Evolutionary conservation across 2,797 vertebrate genomes (phyloP), one percentile per base, ranked within the genome.

Genomic region (Argya squamiceps): DNA sequence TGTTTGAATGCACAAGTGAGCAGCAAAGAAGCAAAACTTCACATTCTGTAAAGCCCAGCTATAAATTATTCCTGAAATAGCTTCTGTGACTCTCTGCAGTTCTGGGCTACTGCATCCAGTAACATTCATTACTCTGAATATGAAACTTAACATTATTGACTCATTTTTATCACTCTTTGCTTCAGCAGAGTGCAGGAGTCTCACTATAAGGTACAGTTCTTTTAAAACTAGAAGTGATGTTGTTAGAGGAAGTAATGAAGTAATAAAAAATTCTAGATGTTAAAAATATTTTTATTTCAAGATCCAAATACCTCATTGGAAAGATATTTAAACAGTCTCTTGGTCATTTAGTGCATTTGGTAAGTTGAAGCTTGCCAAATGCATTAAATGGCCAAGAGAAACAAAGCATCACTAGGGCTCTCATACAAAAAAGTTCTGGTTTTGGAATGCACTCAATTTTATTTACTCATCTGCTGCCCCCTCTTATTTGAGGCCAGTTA

Each of bases 301-400:
- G 80, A 71, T 63, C 34, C 53, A 88, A 67, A 89, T 92, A 95
- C 67, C 59, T 97, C 89, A 97, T 16, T 87, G 96, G 83, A 96
- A 95, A 96, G 93, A 32, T 70, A 96, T 96, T 94, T 93, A 26
- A 96, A 64, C 56, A 49, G 53, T 81, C 36, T 39, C 37, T 60
- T 60, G 58, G 36, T 6, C 26, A 39, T 29, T 60, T 60, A 39
- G 29, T 60, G 58, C 58, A 39, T 60, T 60, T 39, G 27, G 58
- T 36, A 60, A 39, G 58, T 70, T 83, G 34, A 70, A 81, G 88
- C 86, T 93, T 97, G 92, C 96, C 94, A 95, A 95, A 43, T 89
- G 88, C 88, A 88, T 89, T 76, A 95, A 89, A 69, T 89, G 84
- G 49, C 80, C 78, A 93, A 89, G 68, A 89, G 95, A 88, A 96